phyloP scores from a whole-genome alignment of 2,888 invertebrate genomes.

The Ptilodon capucinus region DNA sequence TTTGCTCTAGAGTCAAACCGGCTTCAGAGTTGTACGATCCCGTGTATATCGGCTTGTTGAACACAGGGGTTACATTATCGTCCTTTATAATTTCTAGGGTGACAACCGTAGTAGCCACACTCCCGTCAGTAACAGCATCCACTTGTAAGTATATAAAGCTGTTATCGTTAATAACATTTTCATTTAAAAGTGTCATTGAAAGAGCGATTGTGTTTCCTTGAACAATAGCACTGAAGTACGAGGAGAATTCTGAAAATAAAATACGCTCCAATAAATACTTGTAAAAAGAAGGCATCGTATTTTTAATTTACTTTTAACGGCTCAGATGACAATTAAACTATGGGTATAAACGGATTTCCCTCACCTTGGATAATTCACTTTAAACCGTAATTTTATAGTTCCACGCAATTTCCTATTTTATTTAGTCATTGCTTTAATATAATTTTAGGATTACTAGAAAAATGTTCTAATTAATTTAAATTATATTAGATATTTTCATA shows the following conservation, averaged over 20 bases:
- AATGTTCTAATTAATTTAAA: too few species aligned
- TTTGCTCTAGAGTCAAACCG: slow-evolving; percentile 47
- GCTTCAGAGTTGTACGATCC: slow-evolving; percentile 45
- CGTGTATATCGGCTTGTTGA: slow-evolving; percentile 49
- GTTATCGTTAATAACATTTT: slow-evolving; percentile 46
- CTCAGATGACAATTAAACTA: neutral
- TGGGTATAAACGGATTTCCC: neutral
- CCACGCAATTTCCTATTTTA: neutral
- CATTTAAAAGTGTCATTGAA: slow-evolving; percentile 43
- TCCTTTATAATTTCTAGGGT: slow-evolving; percentile 61
- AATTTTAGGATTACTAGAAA: too few species aligned
- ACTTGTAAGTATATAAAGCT: slow-evolving; percentile 51
- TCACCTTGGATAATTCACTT: neutral
- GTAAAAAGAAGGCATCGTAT: neutral
- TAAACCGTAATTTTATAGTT: neutral
- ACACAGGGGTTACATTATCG: slow-evolving; percentile 57
- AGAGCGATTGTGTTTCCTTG: slow-evolving; percentile 45
- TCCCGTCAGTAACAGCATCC: slow-evolving; percentile 40
- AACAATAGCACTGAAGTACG: slow-evolving; percentile 41
- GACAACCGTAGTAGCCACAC: slow-evolving; percentile 44
- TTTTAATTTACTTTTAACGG: neutral
- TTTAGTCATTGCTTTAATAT: too few species aligned
- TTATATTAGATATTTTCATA: too few species aligned
- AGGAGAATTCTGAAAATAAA: slow-evolving; percentile 44
- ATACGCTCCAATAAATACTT: neutral